phyloP scores from a whole-genome alignment of 2,797 vertebrate genomes.

The Taenioides sp. region DNA sequence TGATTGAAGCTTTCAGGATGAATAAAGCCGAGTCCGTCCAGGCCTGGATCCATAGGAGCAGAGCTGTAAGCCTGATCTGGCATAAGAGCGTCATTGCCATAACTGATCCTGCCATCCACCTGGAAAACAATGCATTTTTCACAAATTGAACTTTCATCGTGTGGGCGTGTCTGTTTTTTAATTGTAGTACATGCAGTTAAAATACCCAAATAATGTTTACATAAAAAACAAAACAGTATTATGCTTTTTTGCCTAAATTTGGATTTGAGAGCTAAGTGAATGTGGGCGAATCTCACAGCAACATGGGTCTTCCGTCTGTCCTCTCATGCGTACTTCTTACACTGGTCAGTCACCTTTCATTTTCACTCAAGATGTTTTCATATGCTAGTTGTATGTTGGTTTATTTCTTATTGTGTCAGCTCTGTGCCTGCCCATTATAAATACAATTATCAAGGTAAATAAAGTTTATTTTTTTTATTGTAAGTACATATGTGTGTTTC shows the following conservation, averaged over 20 bases:
- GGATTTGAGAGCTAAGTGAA: not conserved
- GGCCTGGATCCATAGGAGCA: conserved; percentile 87
- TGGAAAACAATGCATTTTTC: conserved; percentile 30
- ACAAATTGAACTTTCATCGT: not conserved
- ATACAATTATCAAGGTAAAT: not conserved
- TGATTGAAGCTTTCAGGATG: conserved; percentile 95
- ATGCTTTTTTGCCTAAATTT: not conserved
- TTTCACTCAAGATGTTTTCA: not conserved
- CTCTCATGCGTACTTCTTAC: not conserved
- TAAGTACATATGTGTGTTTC: not conserved
- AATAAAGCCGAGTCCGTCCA: conserved; percentile 90
- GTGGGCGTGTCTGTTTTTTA: no score
- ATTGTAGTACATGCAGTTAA: no score
- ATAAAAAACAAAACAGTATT: not conserved
- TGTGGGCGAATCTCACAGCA: no score
- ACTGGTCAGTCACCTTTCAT: not conserved
- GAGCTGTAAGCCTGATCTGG: conserved; percentile 91
- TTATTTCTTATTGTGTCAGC: not conserved
- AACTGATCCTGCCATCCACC: conserved; percentile 90
- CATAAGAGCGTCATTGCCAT: conserved; percentile 96
- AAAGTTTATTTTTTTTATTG: not conserved
- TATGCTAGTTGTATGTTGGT: not conserved
- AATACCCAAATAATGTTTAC: no score
- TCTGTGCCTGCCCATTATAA: not conserved
- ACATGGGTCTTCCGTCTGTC: not conserved